A percentile compares a stretch with the other conserved stretches of the same genome.
These are phyloP conservation scores for Pyrrhosoma nymphula DNA, from an alignment of 2,888 invertebrate species.

Conservation along the genomic window DNA sequence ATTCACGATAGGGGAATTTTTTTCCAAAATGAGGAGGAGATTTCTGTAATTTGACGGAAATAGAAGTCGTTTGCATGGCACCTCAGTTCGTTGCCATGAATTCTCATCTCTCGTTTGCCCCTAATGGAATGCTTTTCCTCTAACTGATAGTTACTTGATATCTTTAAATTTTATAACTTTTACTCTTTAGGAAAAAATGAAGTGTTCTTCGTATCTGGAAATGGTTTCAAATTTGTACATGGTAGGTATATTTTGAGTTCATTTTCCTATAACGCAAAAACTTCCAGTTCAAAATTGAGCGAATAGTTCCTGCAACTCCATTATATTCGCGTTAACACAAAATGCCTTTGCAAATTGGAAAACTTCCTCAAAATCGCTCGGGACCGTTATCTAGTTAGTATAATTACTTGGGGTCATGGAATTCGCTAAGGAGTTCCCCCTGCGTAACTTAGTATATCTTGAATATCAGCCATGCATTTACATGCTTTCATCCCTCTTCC, in stretches of 20 bases:
- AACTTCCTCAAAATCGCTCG: background rate
- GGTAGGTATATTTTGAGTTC: background rate
- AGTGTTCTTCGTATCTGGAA: background rate
- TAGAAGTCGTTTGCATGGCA: background rate
- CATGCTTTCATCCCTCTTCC: background rate
- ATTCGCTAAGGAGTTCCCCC: background rate
- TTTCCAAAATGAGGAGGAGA: background rate
- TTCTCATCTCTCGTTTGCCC: background rate
- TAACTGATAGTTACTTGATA: too few relatives aligned
- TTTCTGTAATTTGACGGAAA: background rate
- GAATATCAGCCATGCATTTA: background rate
- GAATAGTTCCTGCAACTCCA: background rate
- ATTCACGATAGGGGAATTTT: background rate
- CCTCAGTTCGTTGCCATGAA: background rate
- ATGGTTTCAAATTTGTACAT: background rate
- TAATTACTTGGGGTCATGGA: background rate
- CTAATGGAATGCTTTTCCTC: background rate
- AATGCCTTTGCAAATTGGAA: background rate
- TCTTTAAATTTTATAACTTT: too few relatives aligned
- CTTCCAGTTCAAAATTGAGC: background rate
- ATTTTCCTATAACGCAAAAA: background rate
- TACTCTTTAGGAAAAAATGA: background rate
- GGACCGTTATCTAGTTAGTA: background rate
- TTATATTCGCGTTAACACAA: background rate
- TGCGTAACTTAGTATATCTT: background rate